Conservation (phyloP, 2,797 vertebrate species). For the Gouania willdenowi region DNA sequence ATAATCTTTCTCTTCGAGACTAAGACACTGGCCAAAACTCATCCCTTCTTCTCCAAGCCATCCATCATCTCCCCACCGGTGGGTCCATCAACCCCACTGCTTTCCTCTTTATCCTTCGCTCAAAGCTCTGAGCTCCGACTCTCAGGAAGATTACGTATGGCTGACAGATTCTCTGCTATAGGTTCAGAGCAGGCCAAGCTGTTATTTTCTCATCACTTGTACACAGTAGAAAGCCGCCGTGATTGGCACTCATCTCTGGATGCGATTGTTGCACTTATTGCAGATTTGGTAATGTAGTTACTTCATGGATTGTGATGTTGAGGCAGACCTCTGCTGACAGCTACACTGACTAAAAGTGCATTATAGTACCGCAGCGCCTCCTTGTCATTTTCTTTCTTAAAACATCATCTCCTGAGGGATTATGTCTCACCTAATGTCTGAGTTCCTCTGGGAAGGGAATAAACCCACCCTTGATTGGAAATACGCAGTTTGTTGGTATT, state of each 20-base stretch:
- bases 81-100: constrained; percentile 19
- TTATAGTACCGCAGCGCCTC: constrained; percentile 7
- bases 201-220: constrained; percentile 6
- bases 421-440: constrained; percentile 8
- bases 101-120: constrained; percentile 43
- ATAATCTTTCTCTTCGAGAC: no score
- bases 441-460: constrained; percentile 8
- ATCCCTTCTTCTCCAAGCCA: constrained; percentile 18
- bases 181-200: constrained; percentile 35
- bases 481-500: constrained; percentile 39
- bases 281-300: constrained; percentile 37
- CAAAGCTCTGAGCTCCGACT: constrained; percentile 41
- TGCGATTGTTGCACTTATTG: constrained; percentile 45
- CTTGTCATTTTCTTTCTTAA: constrained; percentile 40
- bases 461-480: constrained; percentile 39
- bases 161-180: constrained; percentile 56
- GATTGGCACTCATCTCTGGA: constrained; percentile 59
- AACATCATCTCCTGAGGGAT: constrained; percentile 8
- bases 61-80: constrained; percentile 9
- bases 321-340: constrained; percentile 33
- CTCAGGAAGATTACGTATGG: constrained; percentile 61
- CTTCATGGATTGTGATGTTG: constrained; percentile 33
- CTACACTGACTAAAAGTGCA: constrained; percentile 4
- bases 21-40: no score
- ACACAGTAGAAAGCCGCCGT: constrained; percentile 43